Conservation (phyloP, 2,888 invertebrate genomes). For the Sylvicola fuscatus region DNA sequence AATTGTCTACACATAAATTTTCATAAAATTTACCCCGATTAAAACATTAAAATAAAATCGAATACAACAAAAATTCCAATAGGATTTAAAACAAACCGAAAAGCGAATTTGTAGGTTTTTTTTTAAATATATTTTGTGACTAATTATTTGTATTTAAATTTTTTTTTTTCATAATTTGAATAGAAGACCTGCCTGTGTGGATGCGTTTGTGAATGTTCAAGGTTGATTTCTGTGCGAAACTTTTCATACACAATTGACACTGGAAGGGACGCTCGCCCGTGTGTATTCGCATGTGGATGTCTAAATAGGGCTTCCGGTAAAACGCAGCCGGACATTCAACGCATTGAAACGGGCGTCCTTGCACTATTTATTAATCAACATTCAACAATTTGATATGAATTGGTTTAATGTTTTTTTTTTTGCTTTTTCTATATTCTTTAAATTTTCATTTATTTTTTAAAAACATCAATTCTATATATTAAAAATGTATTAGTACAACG, state of each 20-base stretch:
- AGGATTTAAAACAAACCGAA: too few species aligned
- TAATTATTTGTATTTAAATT: not conserved
- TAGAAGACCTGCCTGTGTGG: constrained; percentile 37
- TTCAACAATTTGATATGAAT: not conserved
- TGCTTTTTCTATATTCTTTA: constrained; percentile 1
- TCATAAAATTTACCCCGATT: too few species aligned
- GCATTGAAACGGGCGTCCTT: constrained; percentile 22
- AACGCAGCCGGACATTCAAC: constrained; percentile 36
- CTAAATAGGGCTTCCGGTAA: constrained; percentile 31
- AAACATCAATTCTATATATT: too few species aligned
- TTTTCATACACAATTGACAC: constrained; percentile 31
- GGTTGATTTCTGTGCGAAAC: constrained; percentile 64
- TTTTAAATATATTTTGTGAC: not conserved
- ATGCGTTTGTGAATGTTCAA: constrained; percentile 63
- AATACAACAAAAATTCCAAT: too few species aligned
- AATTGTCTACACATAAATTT: too few species aligned
- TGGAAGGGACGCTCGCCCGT: constrained; percentile 15
- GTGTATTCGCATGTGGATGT: constrained; percentile 29
- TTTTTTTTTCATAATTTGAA: not conserved
- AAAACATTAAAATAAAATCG: too few species aligned
- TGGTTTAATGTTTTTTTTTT: not conserved
- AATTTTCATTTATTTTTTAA: not conserved
- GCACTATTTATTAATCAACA: constrained; percentile 6
- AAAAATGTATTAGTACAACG: too few species aligned
- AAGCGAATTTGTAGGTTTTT: not conserved